phyloP scores from a whole-genome alignment of 2,888 invertebrate genomes.

The Lycocerus yunnanus region DNA sequence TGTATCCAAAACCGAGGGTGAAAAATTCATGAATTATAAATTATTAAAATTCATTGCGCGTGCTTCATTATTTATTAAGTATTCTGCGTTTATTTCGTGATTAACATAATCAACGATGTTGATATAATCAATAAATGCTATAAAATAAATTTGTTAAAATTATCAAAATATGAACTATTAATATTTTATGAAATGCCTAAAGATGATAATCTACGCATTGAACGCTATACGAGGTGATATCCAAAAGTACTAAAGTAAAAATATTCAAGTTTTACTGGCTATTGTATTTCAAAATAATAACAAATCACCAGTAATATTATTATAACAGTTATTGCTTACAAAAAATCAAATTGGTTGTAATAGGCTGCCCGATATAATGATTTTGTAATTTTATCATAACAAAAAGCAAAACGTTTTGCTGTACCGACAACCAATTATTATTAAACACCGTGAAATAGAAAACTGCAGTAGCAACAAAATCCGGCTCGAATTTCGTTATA shows the following conservation, averaged over 20 bases:
- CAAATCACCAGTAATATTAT: background rate
- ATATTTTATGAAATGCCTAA: too few relatives aligned
- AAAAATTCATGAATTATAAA: background rate
- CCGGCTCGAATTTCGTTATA: background rate
- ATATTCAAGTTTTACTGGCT: too few relatives aligned
- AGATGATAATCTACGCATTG: too few relatives aligned
- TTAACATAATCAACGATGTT: background rate
- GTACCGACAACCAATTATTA: background rate
- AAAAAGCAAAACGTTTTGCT: background rate
- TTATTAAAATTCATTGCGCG: background rate
- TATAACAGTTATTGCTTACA: too few relatives aligned
- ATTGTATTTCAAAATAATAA: too few relatives aligned
- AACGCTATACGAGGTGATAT: background rate
- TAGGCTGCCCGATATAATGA: background rate
- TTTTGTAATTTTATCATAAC: background rate
- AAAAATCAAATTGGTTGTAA: too few relatives aligned
- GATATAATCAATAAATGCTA: background rate
- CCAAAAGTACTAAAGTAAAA: background rate
- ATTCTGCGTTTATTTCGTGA: background rate
- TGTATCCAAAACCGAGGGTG: background rate
- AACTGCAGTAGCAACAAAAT: background rate
- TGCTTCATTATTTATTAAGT: background rate
- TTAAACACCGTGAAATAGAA: background rate
- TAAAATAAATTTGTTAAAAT: background rate
- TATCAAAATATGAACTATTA: background rate